These are phyloP conservation scores for Rotaria macrura DNA, from an alignment of 2,888 invertebrate species.

Conservation along the genomic window DNA sequence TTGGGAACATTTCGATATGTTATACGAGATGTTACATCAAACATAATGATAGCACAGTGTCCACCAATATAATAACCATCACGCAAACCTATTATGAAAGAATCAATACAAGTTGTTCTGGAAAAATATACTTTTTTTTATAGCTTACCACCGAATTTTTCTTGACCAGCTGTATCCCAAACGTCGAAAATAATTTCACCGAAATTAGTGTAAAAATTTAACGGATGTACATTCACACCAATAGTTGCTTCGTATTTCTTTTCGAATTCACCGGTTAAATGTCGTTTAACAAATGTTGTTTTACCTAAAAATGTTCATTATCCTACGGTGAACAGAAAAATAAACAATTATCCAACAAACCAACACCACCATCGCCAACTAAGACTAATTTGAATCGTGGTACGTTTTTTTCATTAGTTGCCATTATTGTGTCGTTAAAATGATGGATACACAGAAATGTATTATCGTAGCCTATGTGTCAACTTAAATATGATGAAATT, in stretches of 20 bases:
- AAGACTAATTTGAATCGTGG: slow-evolving; percentile 21
- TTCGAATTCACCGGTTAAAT: slow-evolving; percentile 31
- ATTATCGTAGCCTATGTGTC: too few relatives aligned
- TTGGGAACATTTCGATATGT: slow-evolving; percentile 29
- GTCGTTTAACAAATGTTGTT: slow-evolving; percentile 32
- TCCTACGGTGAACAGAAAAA: background rate
- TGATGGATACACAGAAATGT: too few relatives aligned
- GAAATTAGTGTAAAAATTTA: slow-evolving; percentile 8
- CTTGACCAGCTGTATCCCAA: slow-evolving; percentile 30
- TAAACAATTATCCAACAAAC: background rate
- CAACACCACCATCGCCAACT: slow-evolving; percentile 33
- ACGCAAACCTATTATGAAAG: background rate
- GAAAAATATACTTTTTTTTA: too few relatives aligned
- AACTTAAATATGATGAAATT: too few relatives aligned
- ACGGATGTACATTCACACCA: background rate
- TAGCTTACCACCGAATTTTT: slow-evolving; percentile 17
- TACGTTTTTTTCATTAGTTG: background rate
- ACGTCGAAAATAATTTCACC: slow-evolving; percentile 16
- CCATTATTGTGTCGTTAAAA: background rate
- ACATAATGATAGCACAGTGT: slow-evolving; percentile 31
- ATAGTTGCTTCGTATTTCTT: slow-evolving; percentile 22
- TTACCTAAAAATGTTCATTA: background rate
- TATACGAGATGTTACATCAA: slow-evolving; percentile 30
- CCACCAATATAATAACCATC: slow-evolving; percentile 22
- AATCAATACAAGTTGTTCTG: background rate